Base-by-base conservation (phyloP, 2,797 vertebrate species). In the Chelidonichthys spinosus region DNA sequence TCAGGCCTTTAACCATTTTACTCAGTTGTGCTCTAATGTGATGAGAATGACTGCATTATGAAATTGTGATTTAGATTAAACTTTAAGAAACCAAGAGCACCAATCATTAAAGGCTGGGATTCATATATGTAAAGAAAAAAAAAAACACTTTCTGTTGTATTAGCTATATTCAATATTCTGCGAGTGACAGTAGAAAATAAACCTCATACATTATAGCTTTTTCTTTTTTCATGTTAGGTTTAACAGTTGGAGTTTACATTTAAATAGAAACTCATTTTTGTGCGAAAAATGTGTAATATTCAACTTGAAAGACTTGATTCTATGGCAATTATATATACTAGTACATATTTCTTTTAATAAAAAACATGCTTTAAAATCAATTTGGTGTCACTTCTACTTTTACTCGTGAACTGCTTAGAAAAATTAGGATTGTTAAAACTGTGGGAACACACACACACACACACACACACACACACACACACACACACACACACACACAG, bases 1-100 rank as follows among this genome's bases (percentile, higher is more conserved):
- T 83, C 72, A 72, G 76, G 53, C 72, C 74, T 87, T 82, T 54
- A 60, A 78, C 80, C 72, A 42, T 77, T 83, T 78, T 64, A 36
- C 53, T 47, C 68, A 14, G 6, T 71, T 82, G 79, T 67, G 37
- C 79, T 83, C 47, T 72, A 40, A 85, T 84, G 40, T 53, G 78
- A 81, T 67, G 59, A 72, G 66, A 80, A 72, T 64, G 58, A 70
- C 76, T 82, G 50, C 50, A 65, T 81, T 81, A 66, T 77, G 63
- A 77, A 81, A 79, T 78, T 35, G 42, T 71, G 10, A 82, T 84
- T 68, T 60, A 78, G 78, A 76, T 75, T 52, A 25, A 25, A 73
- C 52, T 61, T 79, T 42, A 64, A 69, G 65, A 73, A 71, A 42
- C 35, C 25, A 74, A 49, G 53, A 84, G 36, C 61, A 54, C 7